These are phyloP conservation scores for Heterohyrax brucei DNA, from an alignment of 2,797 vertebrate genomes.

Conservation along the genomic window DNA sequence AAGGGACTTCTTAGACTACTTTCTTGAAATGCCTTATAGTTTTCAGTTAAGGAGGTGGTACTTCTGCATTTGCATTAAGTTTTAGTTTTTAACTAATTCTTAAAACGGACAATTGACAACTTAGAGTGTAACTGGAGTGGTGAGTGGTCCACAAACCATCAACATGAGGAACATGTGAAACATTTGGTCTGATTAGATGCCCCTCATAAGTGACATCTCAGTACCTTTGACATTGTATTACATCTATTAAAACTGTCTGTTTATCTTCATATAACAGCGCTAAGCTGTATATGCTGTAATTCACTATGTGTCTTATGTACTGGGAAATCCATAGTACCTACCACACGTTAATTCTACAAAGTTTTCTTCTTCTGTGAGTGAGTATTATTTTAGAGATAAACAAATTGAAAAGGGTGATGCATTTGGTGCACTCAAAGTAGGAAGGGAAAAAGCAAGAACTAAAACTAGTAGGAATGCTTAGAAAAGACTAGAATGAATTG, in stretches of 20 bases:
- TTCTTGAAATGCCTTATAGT: conserved; percentile 12
- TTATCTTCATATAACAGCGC: background rate
- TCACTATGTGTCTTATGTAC: background rate
- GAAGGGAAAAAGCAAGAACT: background rate
- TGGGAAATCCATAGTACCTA: background rate
- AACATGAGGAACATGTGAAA: background rate
- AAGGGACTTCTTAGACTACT: background rate
- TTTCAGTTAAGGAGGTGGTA: background rate
- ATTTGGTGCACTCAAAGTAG: background rate
- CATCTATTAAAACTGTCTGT: background rate
- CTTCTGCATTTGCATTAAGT: background rate
- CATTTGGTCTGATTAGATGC: background rate
- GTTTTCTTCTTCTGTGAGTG: background rate
- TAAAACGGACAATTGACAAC: background rate
- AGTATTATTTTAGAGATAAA: background rate
- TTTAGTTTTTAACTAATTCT: conserved; percentile 56
- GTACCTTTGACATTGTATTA: background rate
- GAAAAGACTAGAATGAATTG: background rate
- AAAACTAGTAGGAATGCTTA: background rate
- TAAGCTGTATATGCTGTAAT: background rate
- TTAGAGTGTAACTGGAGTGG: background rate
- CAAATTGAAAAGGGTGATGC: background rate
- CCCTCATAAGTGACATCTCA: background rate
- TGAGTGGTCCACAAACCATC: background rate
- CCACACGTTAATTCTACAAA: background rate